A percentile compares a stretch with the other conserved stretches of the same genome.
Evolutionary conservation across 2,113 vertebrate species (phyloP).

Genomic region (Malurus alboscapulatus): DNA sequence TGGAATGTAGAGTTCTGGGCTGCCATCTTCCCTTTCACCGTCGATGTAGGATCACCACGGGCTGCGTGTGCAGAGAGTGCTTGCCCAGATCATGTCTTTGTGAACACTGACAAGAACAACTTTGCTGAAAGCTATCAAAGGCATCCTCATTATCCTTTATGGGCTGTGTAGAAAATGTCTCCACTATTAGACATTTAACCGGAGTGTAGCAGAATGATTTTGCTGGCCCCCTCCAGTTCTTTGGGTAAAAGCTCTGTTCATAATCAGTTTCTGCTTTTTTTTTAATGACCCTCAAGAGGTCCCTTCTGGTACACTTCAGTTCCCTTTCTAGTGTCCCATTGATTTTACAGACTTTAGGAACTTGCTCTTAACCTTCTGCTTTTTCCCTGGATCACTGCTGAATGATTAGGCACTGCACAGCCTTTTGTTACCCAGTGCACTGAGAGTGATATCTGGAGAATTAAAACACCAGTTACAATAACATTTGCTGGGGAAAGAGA

Average conservation of each 20-base stretch:
- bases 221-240: conserved; percentile 69
- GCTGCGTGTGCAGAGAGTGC: neutral
- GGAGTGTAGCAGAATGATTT: conserved; percentile 67
- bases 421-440: conserved; percentile 57
- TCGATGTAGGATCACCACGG: neutral
- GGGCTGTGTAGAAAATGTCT: conserved; percentile 68
- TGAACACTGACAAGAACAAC: conserved; percentile 47
- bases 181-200: conserved; percentile 71
- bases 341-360: conserved; percentile 76
- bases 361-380: conserved; percentile 61
- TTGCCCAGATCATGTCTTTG: conserved; percentile 16
- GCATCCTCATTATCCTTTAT: conserved; percentile 74
- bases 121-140: conserved; percentile 71
- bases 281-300: conserved; percentile 73
- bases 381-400: conserved; percentile 56
- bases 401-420: conserved; percentile 62
- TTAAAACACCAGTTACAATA: conserved; percentile 71
- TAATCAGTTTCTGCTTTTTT: conserved; percentile 72
- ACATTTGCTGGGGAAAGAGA: conserved; percentile 62
- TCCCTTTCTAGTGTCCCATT: conserved; percentile 72
- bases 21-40: neutral
- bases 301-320: conserved; percentile 74
- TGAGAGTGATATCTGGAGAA: conserved; percentile 63
- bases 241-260: conserved; percentile 70
- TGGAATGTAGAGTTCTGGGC: neutral